Conservation (phyloP, 1,140 invertebrate genomes). For the Heterodera schachtii region DNA sequence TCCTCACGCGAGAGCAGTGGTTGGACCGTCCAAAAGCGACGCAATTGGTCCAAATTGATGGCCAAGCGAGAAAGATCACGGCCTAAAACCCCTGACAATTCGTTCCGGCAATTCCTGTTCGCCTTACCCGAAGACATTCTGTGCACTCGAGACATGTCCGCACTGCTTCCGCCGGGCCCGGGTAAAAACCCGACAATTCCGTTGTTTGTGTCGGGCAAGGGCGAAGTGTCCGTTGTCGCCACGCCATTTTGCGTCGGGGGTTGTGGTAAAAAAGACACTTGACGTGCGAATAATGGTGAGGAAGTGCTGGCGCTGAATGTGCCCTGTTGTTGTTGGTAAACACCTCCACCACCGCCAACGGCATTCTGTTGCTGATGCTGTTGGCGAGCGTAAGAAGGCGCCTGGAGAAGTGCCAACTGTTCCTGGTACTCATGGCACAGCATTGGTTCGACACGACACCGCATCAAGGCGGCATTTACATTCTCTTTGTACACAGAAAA, state of each 20-base stretch:
- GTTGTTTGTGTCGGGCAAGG: not conserved
- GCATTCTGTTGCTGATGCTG: not conserved
- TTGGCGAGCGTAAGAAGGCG: not conserved
- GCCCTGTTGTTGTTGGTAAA: not conserved
- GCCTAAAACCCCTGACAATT: not conserved
- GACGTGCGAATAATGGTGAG: conserved; percentile 7
- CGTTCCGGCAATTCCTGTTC: too few relatives aligned
- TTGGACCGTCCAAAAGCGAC: conserved; percentile 47
- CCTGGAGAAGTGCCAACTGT: conserved; percentile 30
- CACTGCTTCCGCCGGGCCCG: conserved; percentile 2
- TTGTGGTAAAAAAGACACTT: conserved; percentile 25
- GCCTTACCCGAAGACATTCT: conserved; percentile 8
- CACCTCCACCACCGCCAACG: not conserved
- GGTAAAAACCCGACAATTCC: not conserved
- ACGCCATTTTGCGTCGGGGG: not conserved
- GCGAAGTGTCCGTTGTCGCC: not conserved
- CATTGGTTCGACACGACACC: conserved; percentile 80
- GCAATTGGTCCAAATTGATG: conserved; percentile 49
- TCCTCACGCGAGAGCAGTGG: conserved; percentile 76
- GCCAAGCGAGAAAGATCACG: conserved; percentile 32
- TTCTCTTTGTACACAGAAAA: conserved; percentile 53
- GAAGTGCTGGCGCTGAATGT: not conserved
- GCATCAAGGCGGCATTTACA: conserved; percentile 73
- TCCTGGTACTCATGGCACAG: conserved; percentile 44
- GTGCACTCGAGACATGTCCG: conserved; percentile 4